Evolutionary conservation across 2,113 vertebrate species (phyloP).

Genomic region (Merops nubicus): DNA sequence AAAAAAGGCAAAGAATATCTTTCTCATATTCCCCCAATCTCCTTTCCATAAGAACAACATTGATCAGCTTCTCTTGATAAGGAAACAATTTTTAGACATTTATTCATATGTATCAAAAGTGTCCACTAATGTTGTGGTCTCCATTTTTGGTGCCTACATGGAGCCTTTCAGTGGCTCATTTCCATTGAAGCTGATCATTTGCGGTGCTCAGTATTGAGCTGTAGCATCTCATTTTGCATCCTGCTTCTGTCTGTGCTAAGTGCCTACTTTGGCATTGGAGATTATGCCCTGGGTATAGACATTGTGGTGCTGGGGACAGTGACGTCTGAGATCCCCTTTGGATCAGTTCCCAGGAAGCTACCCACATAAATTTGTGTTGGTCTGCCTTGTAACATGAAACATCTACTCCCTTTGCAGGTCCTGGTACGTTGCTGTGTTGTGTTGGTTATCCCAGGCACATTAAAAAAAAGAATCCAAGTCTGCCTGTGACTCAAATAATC

Average conservation of each 20-base stretch:
- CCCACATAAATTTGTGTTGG: neutral
- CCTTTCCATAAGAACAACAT: neutral
- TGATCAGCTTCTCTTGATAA: neutral
- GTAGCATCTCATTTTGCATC: neutral
- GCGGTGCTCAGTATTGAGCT: neutral
- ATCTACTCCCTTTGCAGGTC: neutral
- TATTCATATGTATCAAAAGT: neutral
- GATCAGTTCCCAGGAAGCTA: conserved; percentile 18
- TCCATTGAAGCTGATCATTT: neutral
- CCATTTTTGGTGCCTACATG: neutral
- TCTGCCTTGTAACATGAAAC: conserved; percentile 11
- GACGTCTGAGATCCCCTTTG: neutral
- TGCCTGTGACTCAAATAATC: neutral
- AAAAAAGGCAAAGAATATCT: neutral
- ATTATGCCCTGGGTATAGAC: neutral
- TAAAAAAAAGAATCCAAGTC: neutral
- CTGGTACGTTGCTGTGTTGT: neutral
- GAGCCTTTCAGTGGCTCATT: neutral
- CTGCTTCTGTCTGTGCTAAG: neutral
- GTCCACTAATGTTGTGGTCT: neutral
- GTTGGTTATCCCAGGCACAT: neutral
- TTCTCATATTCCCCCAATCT: neutral
- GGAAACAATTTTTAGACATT: neutral
- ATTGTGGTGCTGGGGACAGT: neutral
- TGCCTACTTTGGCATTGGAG: neutral